These are phyloP conservation scores for Axinella damicornis DNA, from an alignment of 37 sponge, comb jelly and placozoan genomes.

Conservation along the genomic window DNA sequence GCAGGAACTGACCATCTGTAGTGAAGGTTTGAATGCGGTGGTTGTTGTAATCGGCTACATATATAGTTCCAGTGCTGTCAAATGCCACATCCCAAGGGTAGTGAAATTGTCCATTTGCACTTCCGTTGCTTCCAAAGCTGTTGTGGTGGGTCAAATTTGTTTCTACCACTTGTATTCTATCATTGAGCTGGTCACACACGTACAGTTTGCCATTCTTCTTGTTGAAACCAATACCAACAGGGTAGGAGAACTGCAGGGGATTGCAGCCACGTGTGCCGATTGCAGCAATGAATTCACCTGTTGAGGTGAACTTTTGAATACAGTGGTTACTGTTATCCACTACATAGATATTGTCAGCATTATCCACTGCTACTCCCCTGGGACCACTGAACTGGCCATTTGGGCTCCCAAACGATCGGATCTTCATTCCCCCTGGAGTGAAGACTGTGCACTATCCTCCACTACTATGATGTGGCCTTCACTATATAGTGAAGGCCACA, in stretches of 20 bases:
- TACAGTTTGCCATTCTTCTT: conserved; percentile 11
- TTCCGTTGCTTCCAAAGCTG: not conserved
- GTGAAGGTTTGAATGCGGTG: conserved; percentile 16
- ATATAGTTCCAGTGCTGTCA: conserved; percentile 12
- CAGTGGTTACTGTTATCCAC: conserved; percentile 24
- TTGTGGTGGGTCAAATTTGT: conserved; percentile 10
- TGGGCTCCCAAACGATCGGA: not conserved
- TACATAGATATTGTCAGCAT: conserved; percentile 12
- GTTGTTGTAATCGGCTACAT: not conserved
- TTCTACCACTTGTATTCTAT: conserved; percentile 32
- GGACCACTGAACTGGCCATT: conserved; percentile 23
- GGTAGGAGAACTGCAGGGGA: conserved; percentile 23
- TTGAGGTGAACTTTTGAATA: conserved; percentile 22
- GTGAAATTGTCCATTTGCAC: too few species aligned
- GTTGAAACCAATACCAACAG: conserved; percentile 21
- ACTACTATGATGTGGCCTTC: not conserved
- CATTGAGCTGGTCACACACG: conserved; percentile 14
- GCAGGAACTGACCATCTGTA: not conserved
- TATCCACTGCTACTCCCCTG: conserved; percentile 5
- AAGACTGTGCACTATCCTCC: not conserved
- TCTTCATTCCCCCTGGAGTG: not conserved
- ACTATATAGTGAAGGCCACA: too few species aligned
- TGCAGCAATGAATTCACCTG: conserved; percentile 12
- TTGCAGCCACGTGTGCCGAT: conserved; percentile 28
- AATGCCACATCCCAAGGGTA: conserved; percentile 19